A percentile compares a stretch with the other conserved stretches of the same genome.
phyloP scores from a whole-genome alignment of 2,797 vertebrate species.

The Enteromius anoplus region DNA sequence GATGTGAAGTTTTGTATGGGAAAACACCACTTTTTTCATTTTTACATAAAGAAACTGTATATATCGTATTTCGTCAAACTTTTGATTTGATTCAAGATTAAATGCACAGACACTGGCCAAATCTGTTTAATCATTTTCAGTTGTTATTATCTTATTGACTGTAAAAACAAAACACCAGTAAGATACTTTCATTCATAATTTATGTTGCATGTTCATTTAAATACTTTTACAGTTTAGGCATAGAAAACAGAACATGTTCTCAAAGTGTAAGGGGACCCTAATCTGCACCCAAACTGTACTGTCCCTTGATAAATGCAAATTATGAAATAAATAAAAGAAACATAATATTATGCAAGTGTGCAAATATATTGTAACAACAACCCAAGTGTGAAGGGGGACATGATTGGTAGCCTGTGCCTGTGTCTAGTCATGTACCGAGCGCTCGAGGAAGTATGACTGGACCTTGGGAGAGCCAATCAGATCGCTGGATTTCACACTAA shows the following conservation, averaged over 20 bases:
- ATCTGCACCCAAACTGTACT: not conserved
- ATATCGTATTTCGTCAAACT: not conserved
- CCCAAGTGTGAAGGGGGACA: conserved; percentile 20
- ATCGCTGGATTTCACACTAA: conserved; percentile 70
- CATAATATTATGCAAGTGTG: not conserved
- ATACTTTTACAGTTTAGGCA: not conserved
- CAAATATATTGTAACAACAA: not conserved
- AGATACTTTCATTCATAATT: not conserved
- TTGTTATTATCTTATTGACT: not conserved
- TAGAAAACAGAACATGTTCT: not conserved
- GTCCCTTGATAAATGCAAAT: not conserved
- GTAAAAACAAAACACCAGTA: not conserved
- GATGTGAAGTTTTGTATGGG: not conserved
- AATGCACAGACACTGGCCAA: not conserved
- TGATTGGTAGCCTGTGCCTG: conserved; percentile 50
- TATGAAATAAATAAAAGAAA: not conserved
- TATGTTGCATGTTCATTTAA: not conserved
- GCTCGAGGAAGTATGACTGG: conserved; percentile 75
- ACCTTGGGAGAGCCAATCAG: conserved; percentile 76
- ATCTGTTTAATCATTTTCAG: not conserved
- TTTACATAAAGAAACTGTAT: not conserved
- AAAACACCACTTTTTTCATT: not conserved
- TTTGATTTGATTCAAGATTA: conserved; percentile 3
- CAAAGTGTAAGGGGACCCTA: not conserved
- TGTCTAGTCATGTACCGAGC: conserved; percentile 62